phyloP scores from a whole-genome alignment of 2,113 vertebrate genomes.

The Opisthocomus hoazin region DNA sequence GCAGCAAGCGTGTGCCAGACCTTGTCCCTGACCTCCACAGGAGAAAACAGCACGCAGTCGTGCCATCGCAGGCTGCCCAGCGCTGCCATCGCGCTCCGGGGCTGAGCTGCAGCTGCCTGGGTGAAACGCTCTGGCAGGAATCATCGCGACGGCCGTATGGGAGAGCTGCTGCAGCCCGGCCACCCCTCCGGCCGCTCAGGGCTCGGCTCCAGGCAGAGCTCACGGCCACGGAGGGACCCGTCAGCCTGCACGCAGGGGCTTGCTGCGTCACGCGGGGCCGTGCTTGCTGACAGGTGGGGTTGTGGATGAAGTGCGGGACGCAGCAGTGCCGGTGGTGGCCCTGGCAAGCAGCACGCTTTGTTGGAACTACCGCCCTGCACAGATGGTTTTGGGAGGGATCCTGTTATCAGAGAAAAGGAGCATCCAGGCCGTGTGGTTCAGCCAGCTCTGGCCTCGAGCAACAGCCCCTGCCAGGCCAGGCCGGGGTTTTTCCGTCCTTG shows the following conservation, averaged over 20 bases:
- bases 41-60: rapidly evolving
- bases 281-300: neutral
- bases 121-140: neutral
- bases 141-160: rapidly evolving
- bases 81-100: neutral
- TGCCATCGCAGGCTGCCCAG: neutral
- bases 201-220: too few species aligned
- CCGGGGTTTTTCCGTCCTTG: neutral
- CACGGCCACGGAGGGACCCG: too few species aligned
- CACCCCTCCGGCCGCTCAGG: neutral
- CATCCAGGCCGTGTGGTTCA: neutral
- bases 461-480: too few species aligned
- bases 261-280: neutral
- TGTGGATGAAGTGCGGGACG: too few species aligned
- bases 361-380: neutral
- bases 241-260: too few species aligned
- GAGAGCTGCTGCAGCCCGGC: neutral
- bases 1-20: neutral
- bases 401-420: neutral
- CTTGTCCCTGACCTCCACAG: neutral
- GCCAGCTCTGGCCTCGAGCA: too few species aligned
- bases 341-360: neutral
- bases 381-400: neutral
- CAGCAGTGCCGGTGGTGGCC: neutral
- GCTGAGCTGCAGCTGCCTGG: neutral